Percentiles rank a stretch among this genome's conserved stretches.
Conservation (phyloP, 2,888 invertebrate genomes). For the Diploptera punctata region DNA sequence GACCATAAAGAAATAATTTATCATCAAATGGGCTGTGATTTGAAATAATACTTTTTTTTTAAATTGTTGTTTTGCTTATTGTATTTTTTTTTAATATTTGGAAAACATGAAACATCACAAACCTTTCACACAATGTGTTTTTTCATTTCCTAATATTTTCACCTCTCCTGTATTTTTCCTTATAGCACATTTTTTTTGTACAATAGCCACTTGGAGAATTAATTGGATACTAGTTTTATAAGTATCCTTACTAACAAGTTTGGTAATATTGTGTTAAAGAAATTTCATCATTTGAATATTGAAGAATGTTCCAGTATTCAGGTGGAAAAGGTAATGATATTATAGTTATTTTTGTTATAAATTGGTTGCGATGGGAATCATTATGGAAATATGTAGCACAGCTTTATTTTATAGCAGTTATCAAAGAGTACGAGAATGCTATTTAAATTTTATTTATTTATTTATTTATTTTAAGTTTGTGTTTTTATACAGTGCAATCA, state of each 20-base stretch:
- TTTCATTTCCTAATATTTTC: neutral
- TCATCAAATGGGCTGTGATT: too few relatives aligned
- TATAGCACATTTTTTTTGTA: constrained; percentile 8
- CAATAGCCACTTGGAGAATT: constrained; percentile 5
- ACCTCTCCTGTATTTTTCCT: constrained; percentile 1
- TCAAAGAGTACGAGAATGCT: constrained; percentile 11
- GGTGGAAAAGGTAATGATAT: constrained; percentile 29
- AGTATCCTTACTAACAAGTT: neutral
- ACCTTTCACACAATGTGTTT: neutral
- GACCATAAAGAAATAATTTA: too few relatives aligned
- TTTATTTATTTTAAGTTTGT: too few relatives aligned
- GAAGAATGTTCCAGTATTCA: constrained; percentile 51
- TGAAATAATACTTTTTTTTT: too few relatives aligned
- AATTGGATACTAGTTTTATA: neutral
- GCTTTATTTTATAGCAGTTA: constrained; percentile 26
- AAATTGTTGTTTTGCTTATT: too few relatives aligned
- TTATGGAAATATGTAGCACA: constrained; percentile 31
- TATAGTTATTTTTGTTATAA: constrained; percentile 25
- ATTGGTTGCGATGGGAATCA: constrained; percentile 22
- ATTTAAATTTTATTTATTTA: too few relatives aligned
- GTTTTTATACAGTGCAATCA: too few relatives aligned
- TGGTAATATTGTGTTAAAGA: constrained; percentile 1
- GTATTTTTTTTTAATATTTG: too few relatives aligned
- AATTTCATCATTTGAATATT: constrained; percentile 13
- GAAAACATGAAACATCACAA: neutral